A percentile compares a stretch with the other conserved stretches of the same genome.
phyloP scores from a whole-genome alignment of 2,113 vertebrate species.

The Setophaga petechia region DNA sequence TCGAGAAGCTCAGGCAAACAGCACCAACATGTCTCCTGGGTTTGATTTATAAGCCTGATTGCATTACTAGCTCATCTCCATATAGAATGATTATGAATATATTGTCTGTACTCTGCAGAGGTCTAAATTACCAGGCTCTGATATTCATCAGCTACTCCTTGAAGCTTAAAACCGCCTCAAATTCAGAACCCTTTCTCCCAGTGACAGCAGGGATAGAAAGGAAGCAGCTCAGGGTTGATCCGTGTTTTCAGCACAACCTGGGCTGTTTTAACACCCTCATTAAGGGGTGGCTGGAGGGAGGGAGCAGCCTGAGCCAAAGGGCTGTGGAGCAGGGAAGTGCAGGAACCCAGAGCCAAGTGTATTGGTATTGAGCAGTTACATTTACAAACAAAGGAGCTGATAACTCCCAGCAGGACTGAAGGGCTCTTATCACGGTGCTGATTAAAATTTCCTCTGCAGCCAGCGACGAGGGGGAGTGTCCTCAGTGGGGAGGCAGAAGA shows the following conservation, averaged over 20 bases:
- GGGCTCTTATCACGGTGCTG: background rate
- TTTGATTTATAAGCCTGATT: conserved; percentile 35
- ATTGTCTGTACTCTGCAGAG: conserved; percentile 2
- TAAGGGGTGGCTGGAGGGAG: background rate
- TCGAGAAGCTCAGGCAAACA: background rate
- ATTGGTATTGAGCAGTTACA: background rate
- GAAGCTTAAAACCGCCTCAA: background rate
- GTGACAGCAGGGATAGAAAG: background rate
- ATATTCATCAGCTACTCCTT: background rate
- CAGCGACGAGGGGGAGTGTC: background rate
- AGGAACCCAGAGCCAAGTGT: background rate
- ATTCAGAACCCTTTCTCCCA: background rate
- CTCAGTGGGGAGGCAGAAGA: background rate
- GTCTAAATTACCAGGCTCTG: conserved; percentile 1
- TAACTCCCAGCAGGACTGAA: conserved; percentile 7
- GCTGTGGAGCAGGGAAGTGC: background rate
- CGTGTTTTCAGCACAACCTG: background rate
- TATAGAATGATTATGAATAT: conserved; percentile 36
- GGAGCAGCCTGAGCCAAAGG: background rate
- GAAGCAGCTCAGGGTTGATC: background rate
- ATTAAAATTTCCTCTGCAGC: conserved; percentile 14
- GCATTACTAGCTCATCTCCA: conserved; percentile 3
- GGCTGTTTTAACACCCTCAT: background rate
- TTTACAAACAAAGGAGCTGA: conserved; percentile 45
- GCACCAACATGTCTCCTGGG: conserved; percentile 10